Evolutionary conservation across 2,888 invertebrate species (phyloP).

Genomic region (Blomia tropicalis): DNA sequence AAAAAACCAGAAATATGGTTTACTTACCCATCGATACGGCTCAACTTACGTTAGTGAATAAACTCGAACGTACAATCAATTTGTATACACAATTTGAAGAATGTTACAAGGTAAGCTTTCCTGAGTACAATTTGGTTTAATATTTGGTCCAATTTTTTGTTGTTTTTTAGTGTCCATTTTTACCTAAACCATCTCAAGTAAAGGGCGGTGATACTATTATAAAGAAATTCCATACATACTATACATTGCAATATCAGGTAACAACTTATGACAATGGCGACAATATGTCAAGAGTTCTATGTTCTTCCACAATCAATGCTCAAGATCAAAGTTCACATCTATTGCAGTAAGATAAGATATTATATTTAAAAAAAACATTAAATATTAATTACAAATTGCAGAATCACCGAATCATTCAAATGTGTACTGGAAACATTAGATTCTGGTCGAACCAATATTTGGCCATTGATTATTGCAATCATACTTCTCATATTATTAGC

Average conservation of each 20-base stretch:
- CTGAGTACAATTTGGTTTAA: not conserved
- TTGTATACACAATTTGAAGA: conserved; percentile 14
- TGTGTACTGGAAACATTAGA: not conserved
- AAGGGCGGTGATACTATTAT: not conserved
- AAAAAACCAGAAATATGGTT: not conserved
- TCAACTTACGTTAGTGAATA: not conserved
- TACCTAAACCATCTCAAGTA: not conserved
- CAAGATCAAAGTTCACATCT: conserved; percentile 5
- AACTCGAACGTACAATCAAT: not conserved
- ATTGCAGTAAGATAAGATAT: not conserved
- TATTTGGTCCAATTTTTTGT: not conserved
- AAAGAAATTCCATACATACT: not conserved
- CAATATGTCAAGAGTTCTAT: not conserved
- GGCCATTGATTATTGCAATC: conserved; percentile 4
- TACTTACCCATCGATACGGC: not conserved
- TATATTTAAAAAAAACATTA: not conserved
- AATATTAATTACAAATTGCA: not conserved
- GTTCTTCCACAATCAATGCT: not conserved
- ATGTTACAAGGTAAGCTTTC: conserved; percentile 15
- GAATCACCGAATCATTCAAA: not conserved
- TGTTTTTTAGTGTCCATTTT: not conserved
- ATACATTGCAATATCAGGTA: not conserved
- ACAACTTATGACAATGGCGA: not conserved
- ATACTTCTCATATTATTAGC: not conserved
- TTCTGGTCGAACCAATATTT: not conserved